Evolutionary conservation across 2,797 vertebrate species (phyloP).

Genomic region (Muscicapa striata): DNA sequence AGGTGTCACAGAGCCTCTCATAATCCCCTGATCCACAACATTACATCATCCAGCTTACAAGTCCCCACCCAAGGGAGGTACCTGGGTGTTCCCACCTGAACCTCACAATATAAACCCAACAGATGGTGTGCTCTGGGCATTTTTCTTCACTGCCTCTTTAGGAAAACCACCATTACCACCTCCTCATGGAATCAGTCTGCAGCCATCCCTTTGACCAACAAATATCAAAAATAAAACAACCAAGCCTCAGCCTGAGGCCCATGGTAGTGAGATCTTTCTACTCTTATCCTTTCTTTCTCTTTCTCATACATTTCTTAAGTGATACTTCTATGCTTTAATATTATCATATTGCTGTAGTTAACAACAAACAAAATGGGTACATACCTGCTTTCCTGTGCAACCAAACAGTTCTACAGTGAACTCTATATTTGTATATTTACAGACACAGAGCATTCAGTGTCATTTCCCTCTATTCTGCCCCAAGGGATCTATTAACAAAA

Average conservation of each 20-base stretch:
- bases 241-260: background rate
- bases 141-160: background rate
- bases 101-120: background rate
- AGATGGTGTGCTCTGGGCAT: no score
- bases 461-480: background rate
- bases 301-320: background rate
- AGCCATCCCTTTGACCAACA: background rate
- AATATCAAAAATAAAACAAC: background rate
- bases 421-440: background rate
- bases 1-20: background rate
- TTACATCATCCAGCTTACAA: rapidly evolving
- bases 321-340: background rate
- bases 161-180: background rate
- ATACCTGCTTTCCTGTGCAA: background rate
- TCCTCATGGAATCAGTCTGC: background rate
- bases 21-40: background rate
- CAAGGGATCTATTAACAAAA: background rate
- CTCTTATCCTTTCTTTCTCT: background rate
- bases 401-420: background rate
- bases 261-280: background rate
- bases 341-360: background rate
- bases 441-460: background rate
- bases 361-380: background rate
- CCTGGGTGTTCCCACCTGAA: background rate
- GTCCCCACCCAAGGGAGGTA: rapidly evolving